Percentiles rank a stretch among this genome's conserved stretches.
Evolutionary conservation across 2,113 vertebrate species (phyloP).

Genomic region (Lasiurus borealis): DNA sequence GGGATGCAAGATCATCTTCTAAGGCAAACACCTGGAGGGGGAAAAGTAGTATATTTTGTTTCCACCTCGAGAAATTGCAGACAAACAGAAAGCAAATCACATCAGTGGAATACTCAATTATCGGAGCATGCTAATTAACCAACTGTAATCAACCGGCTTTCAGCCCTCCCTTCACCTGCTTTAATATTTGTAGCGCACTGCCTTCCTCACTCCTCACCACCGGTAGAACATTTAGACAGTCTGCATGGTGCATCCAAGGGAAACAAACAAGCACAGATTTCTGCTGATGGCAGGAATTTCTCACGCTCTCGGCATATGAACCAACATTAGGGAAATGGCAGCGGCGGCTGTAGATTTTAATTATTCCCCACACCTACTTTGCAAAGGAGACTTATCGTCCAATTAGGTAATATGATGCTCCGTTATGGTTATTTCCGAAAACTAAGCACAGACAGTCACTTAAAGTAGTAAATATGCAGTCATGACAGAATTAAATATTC

Average conservation of each 20-base stretch:
- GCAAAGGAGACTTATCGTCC: constrained; percentile 77
- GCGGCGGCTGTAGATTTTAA: constrained; percentile 71
- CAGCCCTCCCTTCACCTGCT: constrained; percentile 78
- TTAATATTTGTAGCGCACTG: constrained; percentile 54
- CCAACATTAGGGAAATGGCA: constrained; percentile 68
- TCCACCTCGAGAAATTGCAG: constrained; percentile 73
- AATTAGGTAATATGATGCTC: constrained; percentile 59
- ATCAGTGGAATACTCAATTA: constrained; percentile 75
- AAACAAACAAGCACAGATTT: constrained; percentile 83
- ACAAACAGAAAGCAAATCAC: constrained; percentile 78
- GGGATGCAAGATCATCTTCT: constrained; percentile 40
- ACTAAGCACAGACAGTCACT: constrained; percentile 68
- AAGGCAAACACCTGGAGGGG: constrained; percentile 67
- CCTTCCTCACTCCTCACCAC: constrained; percentile 65
- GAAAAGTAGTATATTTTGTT: constrained; percentile 74
- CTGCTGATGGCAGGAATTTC: constrained; percentile 86
- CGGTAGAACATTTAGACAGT: constrained; percentile 73
- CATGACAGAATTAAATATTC: constrained; percentile 83
- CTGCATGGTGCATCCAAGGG: constrained; percentile 72
- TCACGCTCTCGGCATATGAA: constrained; percentile 75
- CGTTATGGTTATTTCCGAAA: constrained; percentile 74
- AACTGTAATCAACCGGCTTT: constrained; percentile 77
- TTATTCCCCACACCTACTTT: constrained; percentile 76
- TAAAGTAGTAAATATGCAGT: constrained; percentile 78
- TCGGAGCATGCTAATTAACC: constrained; percentile 77